These are phyloP conservation scores for Phragmatobia fuliginosa DNA, from an alignment of 2,888 invertebrate species.

Conservation along the genomic window DNA sequence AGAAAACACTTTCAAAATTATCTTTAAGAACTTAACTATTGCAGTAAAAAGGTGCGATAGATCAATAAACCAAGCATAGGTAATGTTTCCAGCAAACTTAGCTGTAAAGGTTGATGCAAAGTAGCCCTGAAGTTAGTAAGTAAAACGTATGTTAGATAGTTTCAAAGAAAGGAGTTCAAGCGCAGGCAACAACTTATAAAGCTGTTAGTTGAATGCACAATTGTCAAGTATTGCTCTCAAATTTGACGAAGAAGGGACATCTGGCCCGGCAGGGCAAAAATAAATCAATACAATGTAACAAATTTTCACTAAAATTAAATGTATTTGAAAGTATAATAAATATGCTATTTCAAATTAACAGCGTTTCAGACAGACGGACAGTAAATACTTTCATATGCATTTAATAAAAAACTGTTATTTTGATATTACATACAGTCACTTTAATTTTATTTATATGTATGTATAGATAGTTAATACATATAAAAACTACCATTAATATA, in stretches of 20 bases:
- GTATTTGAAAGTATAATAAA: too few relatives aligned
- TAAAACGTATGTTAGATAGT: neutral
- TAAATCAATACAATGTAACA: too few relatives aligned
- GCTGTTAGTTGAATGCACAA: neutral
- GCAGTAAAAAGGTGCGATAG: neutral
- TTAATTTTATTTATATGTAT: too few relatives aligned
- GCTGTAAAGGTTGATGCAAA: neutral
- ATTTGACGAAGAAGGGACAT: neutral
- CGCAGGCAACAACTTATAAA: neutral
- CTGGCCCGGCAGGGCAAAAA: too few relatives aligned
- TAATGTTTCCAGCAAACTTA: neutral
- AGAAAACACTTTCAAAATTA: neutral
- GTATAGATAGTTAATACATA: too few relatives aligned
- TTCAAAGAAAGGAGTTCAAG: neutral
- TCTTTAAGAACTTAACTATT: neutral
- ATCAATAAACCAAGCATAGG: neutral
- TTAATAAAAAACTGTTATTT: too few relatives aligned
- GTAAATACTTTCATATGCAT: too few relatives aligned
- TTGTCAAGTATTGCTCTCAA: neutral
- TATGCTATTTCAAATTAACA: too few relatives aligned
- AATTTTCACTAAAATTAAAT: too few relatives aligned
- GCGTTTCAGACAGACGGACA: too few relatives aligned
- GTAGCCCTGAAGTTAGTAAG: neutral
- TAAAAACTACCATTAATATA: conserved; percentile 8
- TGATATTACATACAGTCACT: too few relatives aligned